Evolutionary conservation across 2,888 invertebrate species (phyloP), one percentile per base, ranked within the genome.

Genomic region (Parthenolecanium corni): DNA sequence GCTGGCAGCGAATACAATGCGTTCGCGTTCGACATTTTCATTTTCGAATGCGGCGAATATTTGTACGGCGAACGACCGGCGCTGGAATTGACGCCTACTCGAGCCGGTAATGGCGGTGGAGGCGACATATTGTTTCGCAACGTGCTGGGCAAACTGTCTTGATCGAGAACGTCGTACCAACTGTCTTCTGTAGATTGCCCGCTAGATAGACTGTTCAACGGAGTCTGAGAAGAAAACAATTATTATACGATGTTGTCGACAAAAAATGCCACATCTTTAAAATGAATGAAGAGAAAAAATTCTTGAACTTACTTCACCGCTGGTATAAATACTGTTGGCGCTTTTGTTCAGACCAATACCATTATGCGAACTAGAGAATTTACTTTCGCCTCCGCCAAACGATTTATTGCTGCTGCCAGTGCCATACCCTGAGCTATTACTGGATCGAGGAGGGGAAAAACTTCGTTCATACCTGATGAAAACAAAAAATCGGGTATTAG

Each of bases 401-500:
- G 76, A 76, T 66, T 75, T 73, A 62, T 75, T 75, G 66, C 76
- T 76, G 68, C 76, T 76, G 73, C 87, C 88, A 6, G 89, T 89
- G 64, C 88, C 88, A 72, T 89, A 89, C 3, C 88, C 88, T 40
- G 87, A 87, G 76, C 86, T 87, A 72, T 85, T 86, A 70, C 84
- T 84, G 66, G 88, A 84, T 70, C 87, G 80, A 57, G 88, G 88
- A 52, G 89, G 88, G 51, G 83, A 82, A 74, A 85, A 75, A 68
- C 84, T 84, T 65, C 86, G 77, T 71, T 86, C 86, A 74, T 84
- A 85, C 65, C 73, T 72, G 58, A 65, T 65, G 64, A 65, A n/a
- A n/a, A n/a, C n/a, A 65, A 47, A 47, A 2, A 46, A 46, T 46
- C 3, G 20, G 14, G 1, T 1, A 46, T 44, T 20, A 11, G n/a